Percentiles rank a stretch among this genome's conserved stretches.
Conservation (phyloP, 1,140 invertebrate genomes). For the Drosophila mojavensis region DNA sequence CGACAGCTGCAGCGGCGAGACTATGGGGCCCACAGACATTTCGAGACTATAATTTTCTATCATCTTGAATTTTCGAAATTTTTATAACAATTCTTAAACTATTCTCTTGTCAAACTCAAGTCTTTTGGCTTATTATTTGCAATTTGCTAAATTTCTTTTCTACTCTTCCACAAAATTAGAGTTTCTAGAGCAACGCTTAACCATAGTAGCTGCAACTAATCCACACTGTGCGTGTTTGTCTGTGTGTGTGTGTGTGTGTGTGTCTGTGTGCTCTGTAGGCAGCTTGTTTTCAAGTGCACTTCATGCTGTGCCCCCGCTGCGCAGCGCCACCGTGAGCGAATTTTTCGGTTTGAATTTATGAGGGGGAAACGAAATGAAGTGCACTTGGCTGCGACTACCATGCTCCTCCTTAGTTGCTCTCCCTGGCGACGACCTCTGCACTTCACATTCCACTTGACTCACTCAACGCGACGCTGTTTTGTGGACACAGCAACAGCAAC, state of each 20-base stretch:
- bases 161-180: background rate
- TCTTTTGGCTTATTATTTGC: background rate
- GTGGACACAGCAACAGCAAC: constrained; percentile 56
- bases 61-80: background rate
- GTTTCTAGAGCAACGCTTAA: constrained; percentile 3
- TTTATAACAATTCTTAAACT: background rate
- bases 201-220: constrained; percentile 7
- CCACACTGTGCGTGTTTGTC: constrained; percentile 14
- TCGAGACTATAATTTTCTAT: background rate
- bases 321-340: constrained; percentile 38
- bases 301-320: constrained; percentile 32
- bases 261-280: constrained; percentile 46
- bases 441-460: constrained; percentile 46
- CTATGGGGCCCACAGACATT: background rate
- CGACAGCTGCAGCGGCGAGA: constrained; percentile 7
- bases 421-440: background rate
- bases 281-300: constrained; percentile 50
- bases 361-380: constrained; percentile 73
- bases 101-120: background rate
- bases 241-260: constrained; percentile 20
- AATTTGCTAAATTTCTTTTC: background rate
- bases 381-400: constrained; percentile 55
- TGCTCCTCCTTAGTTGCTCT: background rate
- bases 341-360: constrained; percentile 79
- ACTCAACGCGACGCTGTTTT: constrained; percentile 63